These are phyloP conservation scores for Himalopsyche japonica DNA, from an alignment of 2,888 invertebrate genomes.

Conservation along the genomic window DNA sequence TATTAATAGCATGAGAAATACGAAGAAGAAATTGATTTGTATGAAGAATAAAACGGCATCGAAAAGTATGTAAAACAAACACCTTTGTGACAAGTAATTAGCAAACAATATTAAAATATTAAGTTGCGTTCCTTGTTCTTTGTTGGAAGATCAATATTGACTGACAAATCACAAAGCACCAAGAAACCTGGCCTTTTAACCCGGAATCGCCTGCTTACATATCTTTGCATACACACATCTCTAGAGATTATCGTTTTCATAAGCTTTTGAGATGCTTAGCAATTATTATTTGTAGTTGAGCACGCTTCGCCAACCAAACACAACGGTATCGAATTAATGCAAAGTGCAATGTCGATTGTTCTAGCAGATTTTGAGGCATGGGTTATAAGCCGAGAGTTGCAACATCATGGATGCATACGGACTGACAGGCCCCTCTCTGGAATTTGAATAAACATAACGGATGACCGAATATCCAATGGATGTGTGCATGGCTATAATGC, in stretches of 20 bases:
- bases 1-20: no score
- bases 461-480: not conserved
- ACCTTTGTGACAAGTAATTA: no score
- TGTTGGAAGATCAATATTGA: not conserved
- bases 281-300: not conserved
- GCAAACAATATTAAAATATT: no score
- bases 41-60: no score
- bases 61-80: no score
- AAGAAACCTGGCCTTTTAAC: not conserved
- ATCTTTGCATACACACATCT: not conserved
- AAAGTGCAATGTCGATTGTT: not conserved
- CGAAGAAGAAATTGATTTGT: no score
- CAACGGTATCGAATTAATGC: not conserved
- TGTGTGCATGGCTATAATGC: no score
- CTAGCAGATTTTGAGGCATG: not conserved
- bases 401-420: not conserved
- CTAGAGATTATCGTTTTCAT: not conserved
- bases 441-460: not conserved
- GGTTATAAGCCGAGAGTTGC: not conserved
- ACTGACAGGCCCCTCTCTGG: not conserved
- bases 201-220: not conserved
- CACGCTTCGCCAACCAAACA: not conserved
- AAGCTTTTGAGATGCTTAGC: not conserved
- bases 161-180: not conserved
- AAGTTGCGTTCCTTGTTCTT: no score